These are phyloP conservation scores for Paramormyrops hopkinsi DNA, from an alignment of 2,797 vertebrate species.

Conservation along the genomic window DNA sequence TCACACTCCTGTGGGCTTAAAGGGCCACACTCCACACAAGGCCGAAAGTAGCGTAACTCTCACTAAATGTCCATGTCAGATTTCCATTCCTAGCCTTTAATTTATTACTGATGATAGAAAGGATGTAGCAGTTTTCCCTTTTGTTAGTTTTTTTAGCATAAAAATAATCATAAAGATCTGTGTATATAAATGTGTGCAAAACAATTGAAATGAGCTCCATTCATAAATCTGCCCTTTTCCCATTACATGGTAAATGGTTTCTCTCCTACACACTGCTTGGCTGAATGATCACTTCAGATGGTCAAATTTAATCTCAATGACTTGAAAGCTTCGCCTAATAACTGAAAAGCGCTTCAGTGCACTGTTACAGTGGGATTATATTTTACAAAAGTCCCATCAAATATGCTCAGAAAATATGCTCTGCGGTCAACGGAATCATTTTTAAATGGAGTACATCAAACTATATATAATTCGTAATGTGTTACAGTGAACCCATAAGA, in stretches of 20 bases:
- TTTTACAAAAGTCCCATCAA: constrained; percentile 15
- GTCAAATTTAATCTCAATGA: constrained; percentile 3
- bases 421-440: constrained; percentile 33
- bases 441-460: constrained; percentile 34
- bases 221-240: constrained; percentile 9
- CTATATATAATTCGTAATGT: constrained; percentile 40
- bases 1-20: constrained; percentile 31
- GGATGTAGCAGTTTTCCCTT: background rate
- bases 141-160: background rate
- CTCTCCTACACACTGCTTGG: background rate
- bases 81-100: background rate
- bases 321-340: background rate
- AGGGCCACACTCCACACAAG: background rate
- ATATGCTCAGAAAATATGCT: constrained; percentile 19
- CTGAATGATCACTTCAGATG: background rate
- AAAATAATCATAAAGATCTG: background rate
- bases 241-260: background rate
- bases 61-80: background rate
- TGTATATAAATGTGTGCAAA: background rate
- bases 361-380: background rate
- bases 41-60: background rate
- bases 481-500: constrained; percentile 28
- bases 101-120: background rate
- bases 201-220: background rate
- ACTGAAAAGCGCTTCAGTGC: constrained; percentile 4